These are phyloP conservation scores for Stomatorhinus walkeri DNA, from an alignment of 2,797 vertebrate genomes.

Conservation along the genomic window DNA sequence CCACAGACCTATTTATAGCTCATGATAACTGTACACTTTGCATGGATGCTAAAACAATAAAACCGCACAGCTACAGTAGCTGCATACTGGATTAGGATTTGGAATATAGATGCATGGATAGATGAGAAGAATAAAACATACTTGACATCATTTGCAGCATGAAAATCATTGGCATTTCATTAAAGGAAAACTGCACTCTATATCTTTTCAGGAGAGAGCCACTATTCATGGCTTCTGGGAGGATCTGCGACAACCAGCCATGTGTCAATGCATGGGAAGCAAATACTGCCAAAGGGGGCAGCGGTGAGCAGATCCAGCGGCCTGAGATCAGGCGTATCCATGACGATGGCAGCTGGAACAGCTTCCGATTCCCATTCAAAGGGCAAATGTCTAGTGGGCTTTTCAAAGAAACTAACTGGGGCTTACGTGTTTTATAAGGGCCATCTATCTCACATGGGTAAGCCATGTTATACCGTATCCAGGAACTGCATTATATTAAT, in stretches of 20 bases:
- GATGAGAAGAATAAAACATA: not conserved
- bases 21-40: not conserved
- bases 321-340: not conserved
- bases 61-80: not conserved
- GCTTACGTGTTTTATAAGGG: not conserved
- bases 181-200: not conserved
- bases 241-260: not conserved
- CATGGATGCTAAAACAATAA: not conserved
- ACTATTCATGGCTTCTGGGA: not conserved
- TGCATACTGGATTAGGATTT: not conserved
- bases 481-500: not conserved
- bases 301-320: not conserved
- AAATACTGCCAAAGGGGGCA: not conserved
- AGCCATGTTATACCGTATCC: not conserved
- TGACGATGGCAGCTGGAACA: conserved; percentile 7
- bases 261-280: not conserved
- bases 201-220: not conserved
- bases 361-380: not conserved
- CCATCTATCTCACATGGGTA: not conserved
- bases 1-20: not conserved
- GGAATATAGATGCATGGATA: not conserved
- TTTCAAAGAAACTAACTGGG: not conserved
- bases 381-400: not conserved
- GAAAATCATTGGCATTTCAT: not conserved
- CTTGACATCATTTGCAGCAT: conserved; percentile 3